These are phyloP conservation scores for Arremon aurantiirostris DNA, from an alignment of 2,797 vertebrate species.

Conservation along the genomic window DNA sequence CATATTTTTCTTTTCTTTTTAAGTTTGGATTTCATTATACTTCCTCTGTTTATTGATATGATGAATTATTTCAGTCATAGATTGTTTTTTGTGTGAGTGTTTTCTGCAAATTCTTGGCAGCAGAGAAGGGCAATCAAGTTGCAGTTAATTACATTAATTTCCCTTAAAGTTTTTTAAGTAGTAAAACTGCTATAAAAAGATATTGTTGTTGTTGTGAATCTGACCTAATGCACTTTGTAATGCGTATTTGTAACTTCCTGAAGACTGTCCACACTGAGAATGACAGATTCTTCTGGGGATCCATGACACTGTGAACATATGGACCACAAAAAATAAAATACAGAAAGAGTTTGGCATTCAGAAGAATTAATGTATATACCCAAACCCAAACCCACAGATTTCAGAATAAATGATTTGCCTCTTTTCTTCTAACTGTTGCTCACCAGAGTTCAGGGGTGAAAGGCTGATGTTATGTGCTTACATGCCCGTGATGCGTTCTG, in stretches of 20 bases:
- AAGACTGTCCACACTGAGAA: neutral
- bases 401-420: neutral
- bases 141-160: neutral
- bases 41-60: neutral
- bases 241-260: neutral
- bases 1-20: neutral
- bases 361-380: neutral
- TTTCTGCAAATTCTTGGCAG: neutral
- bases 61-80: neutral
- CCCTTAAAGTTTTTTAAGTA: neutral
- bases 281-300: neutral
- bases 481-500: neutral
- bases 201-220: neutral
- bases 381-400: neutral
- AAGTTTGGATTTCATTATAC: neutral
- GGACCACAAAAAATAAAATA: neutral
- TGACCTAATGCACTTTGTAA: neutral
- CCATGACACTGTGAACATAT: neutral
- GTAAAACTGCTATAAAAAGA: rapidly evolving
- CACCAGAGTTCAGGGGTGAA: neutral
- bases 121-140: neutral
- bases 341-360: neutral
- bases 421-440: neutral
- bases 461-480: neutral
- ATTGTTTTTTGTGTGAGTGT: neutral